Percentiles rank a stretch among this genome's conserved stretches.
Conservation (phyloP, 2,888 invertebrate species). For the Amphiduros pacificus region DNA sequence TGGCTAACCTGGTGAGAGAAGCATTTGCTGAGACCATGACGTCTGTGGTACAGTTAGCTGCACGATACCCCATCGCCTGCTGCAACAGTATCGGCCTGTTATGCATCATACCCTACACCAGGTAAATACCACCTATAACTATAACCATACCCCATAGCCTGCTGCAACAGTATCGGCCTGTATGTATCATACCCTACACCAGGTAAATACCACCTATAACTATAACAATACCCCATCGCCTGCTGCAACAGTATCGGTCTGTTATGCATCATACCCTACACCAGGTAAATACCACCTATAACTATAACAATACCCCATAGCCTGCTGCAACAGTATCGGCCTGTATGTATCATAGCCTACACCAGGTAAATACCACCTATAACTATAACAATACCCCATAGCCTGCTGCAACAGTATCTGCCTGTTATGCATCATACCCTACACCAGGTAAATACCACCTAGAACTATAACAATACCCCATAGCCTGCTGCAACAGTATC, state of each 20-base stretch:
- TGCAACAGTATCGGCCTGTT: conserved; percentile 57
- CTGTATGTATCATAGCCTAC: too few species aligned
- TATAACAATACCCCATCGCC: too few species aligned
- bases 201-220: too few species aligned
- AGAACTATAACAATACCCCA: background rate
- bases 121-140: too few species aligned
- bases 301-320: background rate
- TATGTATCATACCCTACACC: too few species aligned
- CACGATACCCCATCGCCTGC: conserved; percentile 54
- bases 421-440: conserved; percentile 56
- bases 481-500: background rate
- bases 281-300: conserved; percentile 48
- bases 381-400: too few species aligned
- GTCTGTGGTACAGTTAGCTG: conserved; percentile 54
- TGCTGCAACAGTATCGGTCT: conserved; percentile 57
- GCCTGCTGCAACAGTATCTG: conserved; percentile 58
- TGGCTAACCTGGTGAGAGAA: conserved; percentile 51
- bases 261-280: conserved; percentile 57
- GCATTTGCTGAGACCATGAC: conserved; percentile 58
- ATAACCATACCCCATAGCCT: background rate
- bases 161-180: too few species aligned
- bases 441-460: conserved; percentile 51
- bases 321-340: too few species aligned
- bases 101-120: conserved; percentile 57
- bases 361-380: too few species aligned